Base-by-base conservation (phyloP, 1,140 invertebrate species). In the Hyles vespertilio region DNA sequence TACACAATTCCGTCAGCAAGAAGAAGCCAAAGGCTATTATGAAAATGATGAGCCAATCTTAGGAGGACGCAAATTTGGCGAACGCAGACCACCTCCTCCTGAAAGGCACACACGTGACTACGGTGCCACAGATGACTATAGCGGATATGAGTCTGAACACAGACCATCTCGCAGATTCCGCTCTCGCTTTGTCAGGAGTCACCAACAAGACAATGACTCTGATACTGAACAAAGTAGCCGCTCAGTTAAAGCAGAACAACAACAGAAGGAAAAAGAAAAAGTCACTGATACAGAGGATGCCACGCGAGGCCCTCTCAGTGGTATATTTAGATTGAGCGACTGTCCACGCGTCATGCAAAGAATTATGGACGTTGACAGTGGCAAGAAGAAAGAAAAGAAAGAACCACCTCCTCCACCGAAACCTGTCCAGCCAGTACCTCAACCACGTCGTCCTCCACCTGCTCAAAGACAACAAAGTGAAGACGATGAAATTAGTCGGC, bases 251-350 rank as follows among this genome's bases (percentile, higher is more conserved):
- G 77, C 90, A 40, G 92, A 93, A 69, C 88, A 81, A 56, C 84
- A 89, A 63, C 89, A 90, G 51, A 92, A 93, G 65, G 93, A 94
- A 71, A 92, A 95, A 53, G 95, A 96, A 77, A 92, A 94, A 54
- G 95, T 97, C 0, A 87, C 96, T 11, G 96, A 97, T 76, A 97
- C 96, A 3, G 96, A 98, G 87, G 96, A 97, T 75, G 96, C 95
- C 0, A 94, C 95, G 3, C 91, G 94, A 56, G 97, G 96, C 5
- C 96, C 96, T 2, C 90, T 98, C 0, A 97, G 96, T 81, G 97
- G 96, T 47, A 96, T 98, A 74, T 95, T 95, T 52, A 91, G 95
- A n/a, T 87, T 98, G 3, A 93, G 93, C n/a, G 97, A 98, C 79
- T 97, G 95, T 40, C 94, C 96, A 0, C 90, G 96, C 48, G 95